Conservation (phyloP, 92 coral and sea anemone genomes). For the Bergia puertoricense region DNA sequence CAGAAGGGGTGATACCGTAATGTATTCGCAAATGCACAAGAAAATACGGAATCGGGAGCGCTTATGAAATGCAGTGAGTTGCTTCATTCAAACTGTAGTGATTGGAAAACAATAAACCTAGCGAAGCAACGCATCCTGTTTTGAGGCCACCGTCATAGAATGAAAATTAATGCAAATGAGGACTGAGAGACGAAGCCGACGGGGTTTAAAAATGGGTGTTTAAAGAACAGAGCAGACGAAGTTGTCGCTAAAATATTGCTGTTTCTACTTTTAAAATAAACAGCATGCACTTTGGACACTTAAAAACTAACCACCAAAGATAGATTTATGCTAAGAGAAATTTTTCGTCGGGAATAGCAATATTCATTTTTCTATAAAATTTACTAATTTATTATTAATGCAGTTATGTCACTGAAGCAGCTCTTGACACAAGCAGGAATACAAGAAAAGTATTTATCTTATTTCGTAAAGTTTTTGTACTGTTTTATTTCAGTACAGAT, state of each 20-base stretch:
- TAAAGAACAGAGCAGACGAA: not conserved
- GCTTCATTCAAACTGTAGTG: not conserved
- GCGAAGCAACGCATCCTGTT: not conserved
- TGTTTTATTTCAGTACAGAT: not conserved
- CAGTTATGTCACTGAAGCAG: constrained; percentile 10
- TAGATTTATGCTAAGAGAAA: constrained; percentile 1
- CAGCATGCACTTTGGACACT: not conserved
- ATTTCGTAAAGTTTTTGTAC: constrained; percentile 9
- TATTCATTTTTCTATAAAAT: constrained; percentile 65
- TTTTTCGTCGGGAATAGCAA: constrained; percentile 41
- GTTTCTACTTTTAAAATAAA: not conserved
- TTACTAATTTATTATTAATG: constrained; percentile 77
- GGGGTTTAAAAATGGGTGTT: not conserved
- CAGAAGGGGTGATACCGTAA: not conserved
- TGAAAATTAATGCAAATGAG: not conserved
- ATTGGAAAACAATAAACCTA: not conserved
- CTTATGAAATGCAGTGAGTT: not conserved
- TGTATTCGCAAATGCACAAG: not conserved
- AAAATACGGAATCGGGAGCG: not conserved
- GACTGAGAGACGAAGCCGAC: not conserved
- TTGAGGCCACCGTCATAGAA: constrained; percentile 1
- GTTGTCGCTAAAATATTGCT: not conserved
- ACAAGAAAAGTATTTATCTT: not conserved
- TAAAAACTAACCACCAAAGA: not conserved
- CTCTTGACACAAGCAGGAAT: not conserved